Conservation (phyloP, 2,797 vertebrate genomes). For the Bradypodion pumilum region DNA sequence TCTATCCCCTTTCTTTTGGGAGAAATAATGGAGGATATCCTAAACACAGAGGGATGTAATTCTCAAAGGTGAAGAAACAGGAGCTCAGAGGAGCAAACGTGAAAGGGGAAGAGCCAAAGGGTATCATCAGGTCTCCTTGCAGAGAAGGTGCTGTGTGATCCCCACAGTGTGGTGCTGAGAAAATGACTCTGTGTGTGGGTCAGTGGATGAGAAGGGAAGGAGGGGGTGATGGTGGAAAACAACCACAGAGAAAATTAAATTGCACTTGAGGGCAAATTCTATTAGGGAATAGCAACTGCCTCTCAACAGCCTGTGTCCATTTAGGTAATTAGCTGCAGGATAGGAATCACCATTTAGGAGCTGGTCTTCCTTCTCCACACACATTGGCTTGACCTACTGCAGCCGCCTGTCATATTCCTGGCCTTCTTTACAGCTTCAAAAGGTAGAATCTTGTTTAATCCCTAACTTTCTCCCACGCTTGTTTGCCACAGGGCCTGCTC, state of each 20-base stretch:
- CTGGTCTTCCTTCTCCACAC: slow-evolving; percentile 17
- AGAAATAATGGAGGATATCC: background rate
- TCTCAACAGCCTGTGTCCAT: slow-evolving; percentile 89
- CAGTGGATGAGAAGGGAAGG: slow-evolving; percentile 59
- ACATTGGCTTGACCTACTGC: slow-evolving; percentile 4
- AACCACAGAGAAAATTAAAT: slow-evolving; percentile 92
- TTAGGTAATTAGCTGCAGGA: slow-evolving; percentile 89
- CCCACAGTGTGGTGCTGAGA: slow-evolving; percentile 54
- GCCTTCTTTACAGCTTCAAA: background rate
- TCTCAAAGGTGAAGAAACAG: background rate
- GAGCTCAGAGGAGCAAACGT: slow-evolving; percentile 18
- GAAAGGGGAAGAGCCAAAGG: slow-evolving; percentile 34
- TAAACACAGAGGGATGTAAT: background rate
- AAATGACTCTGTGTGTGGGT: slow-evolving; percentile 65
- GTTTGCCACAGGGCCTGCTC: too few relatives aligned
- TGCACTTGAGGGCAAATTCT: slow-evolving; percentile 97
- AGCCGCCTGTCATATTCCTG: background rate
- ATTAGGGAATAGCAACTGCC: slow-evolving; percentile 93
- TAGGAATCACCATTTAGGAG: slow-evolving; percentile 59
- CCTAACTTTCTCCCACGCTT: background rate
- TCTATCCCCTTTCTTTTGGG: background rate
- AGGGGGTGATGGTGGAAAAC: slow-evolving; percentile 73
- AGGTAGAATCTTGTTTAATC: too few relatives aligned
- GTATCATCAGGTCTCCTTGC: slow-evolving; percentile 8
- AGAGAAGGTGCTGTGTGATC: slow-evolving; percentile 53